Evolutionary conservation across 2,888 invertebrate genomes (phyloP).

Genomic region (Tinea trinotella): DNA sequence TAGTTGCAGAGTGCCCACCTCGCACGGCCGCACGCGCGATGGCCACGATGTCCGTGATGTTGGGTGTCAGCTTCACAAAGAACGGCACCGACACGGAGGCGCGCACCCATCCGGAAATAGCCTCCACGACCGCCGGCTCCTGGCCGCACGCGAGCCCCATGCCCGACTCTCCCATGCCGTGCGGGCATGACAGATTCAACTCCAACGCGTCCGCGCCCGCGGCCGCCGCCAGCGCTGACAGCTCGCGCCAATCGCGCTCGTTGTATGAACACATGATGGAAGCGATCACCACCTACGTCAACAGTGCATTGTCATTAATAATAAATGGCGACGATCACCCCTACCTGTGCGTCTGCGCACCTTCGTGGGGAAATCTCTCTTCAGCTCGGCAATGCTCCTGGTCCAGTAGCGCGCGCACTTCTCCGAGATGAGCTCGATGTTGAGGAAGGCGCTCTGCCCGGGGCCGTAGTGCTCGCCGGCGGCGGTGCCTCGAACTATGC

Average conservation of each 20-base stretch:
- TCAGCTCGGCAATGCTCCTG: constrained; percentile 87
- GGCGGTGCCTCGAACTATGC: constrained; percentile 95
- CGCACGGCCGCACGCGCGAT: constrained; percentile 93
- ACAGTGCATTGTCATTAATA: background rate
- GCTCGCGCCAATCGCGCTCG: constrained; percentile 88
- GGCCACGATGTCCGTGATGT: constrained; percentile 92
- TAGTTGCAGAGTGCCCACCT: too few relatives aligned
- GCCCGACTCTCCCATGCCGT: constrained; percentile 98
- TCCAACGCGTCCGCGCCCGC: constrained; percentile 96
- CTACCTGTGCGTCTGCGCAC: too few relatives aligned
- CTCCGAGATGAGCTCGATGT: constrained; percentile 98
- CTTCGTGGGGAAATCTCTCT: constrained; percentile 85
- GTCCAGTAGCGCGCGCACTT: constrained; percentile 97
- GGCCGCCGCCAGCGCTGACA: constrained; percentile 82
- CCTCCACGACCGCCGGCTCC: constrained; percentile 89
- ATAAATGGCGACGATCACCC: constrained; percentile 19
- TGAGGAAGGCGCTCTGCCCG: constrained; percentile 96
- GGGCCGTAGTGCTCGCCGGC: constrained; percentile 94
- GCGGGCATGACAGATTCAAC: constrained; percentile 96
- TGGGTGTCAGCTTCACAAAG: constrained; percentile 97
- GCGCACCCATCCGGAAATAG: constrained; percentile 93
- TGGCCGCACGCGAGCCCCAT: constrained; percentile 99
- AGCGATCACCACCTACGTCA: constrained; percentile 85
- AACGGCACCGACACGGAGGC: constrained; percentile 91
- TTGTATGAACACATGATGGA: constrained; percentile 95